Evolutionary conservation across 2,888 invertebrate species (phyloP).

Genomic region (Emesis russula): DNA sequence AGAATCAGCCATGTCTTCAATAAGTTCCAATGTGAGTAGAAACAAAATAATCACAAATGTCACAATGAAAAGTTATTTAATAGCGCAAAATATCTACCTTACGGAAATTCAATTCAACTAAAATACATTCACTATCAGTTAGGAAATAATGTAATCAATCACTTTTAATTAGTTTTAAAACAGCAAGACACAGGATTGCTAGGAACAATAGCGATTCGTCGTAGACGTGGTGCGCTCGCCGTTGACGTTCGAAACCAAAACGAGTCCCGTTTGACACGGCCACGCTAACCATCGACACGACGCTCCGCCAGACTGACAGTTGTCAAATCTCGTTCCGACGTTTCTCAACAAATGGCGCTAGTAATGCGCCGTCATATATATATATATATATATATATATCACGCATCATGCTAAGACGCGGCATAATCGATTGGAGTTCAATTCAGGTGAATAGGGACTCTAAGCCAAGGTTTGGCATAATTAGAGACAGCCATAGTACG

Average conservation of each 20-base stretch:
- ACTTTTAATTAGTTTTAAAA: conserved; percentile 16
- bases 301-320: conserved; percentile 25
- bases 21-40: conserved; percentile 11
- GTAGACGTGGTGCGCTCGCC: conserved; percentile 33
- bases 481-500: no score
- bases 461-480: no score
- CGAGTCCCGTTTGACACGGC: neutral
- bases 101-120: neutral
- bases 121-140: conserved; percentile 29
- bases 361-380: neutral
- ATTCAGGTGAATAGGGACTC: no score
- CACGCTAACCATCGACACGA: conserved; percentile 33
- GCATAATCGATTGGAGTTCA: no score
- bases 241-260: neutral
- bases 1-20: conserved; percentile 7
- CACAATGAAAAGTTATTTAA: conserved; percentile 3
- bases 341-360: neutral
- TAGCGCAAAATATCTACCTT: neutral
- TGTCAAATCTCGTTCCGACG: no score
- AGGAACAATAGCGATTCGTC: neutral
- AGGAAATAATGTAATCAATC: conserved; percentile 19
- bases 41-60: neutral
- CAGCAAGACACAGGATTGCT: neutral
- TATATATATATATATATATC: no score
- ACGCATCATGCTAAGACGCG: no score